Evolutionary conservation across 1,140 invertebrate genomes (phyloP), one percentile per base, ranked within the genome.

Genomic region (Drosophila asahinai): DNA sequence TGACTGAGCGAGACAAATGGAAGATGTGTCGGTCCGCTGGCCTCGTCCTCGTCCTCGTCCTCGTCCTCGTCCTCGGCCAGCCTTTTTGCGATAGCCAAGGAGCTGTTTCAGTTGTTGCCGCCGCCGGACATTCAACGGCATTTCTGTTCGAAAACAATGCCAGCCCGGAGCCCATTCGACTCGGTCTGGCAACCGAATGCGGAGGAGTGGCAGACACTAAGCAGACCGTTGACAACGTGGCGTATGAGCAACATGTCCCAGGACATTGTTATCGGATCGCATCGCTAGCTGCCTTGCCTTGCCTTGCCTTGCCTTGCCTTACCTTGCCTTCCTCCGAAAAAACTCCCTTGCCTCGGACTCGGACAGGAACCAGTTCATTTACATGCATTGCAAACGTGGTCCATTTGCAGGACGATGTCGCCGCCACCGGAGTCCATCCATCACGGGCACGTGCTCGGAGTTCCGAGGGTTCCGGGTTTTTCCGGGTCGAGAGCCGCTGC

Each of bases 321-420:
- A 30, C 27, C 27, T 36, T 11, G 47, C 47, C 25, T 5, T 7
- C 5, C 9, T 14, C 43, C 43, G 14, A 54, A 25, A 40, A 54
- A 25, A 40, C 19, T 38, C 17, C 42, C 27, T 36, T 25, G 3
- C 22, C 22, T 25, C 22, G 22, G 11, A 14, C 27, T 55, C 51
- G 59, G 64, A 64, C 57, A 55, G 76, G 22, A 86, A 86, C 83
- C 81, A 80, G 79, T 86, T 86, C 83, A 86, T 86, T 86, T 86
- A 86, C 83, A 86, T 86, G 83, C 83, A 86, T 82, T 81, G 71
- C 76, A 54, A 62, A 86, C 83, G 83, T 83, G 83, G 55, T 73
- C 71, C 71, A 73, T 73, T 73, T 73, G 57, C 54, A 66, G 42
- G 72, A 49, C 62, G 45, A 47, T 52, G 65, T 61, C 66, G 54